Evolutionary conservation across 1,140 invertebrate species (phyloP).

Genomic region (Hypsibius dujardini): DNA sequence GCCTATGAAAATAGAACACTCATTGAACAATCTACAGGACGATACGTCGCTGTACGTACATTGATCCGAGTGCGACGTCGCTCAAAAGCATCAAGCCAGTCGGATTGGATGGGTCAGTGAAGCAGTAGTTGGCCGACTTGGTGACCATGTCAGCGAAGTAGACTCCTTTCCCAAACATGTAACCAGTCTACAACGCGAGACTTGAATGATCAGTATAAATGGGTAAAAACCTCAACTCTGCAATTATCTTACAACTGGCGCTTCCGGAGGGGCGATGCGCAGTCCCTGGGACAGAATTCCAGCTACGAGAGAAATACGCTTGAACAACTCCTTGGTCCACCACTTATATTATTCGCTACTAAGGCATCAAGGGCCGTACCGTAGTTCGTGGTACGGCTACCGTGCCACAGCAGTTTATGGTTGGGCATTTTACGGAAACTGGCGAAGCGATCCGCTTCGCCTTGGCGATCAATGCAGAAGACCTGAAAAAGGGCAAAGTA

Average conservation of each 20-base stretch:
- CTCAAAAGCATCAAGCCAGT: neutral
- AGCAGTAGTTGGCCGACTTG: conserved; percentile 9
- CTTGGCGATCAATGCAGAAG: conserved; percentile 55
- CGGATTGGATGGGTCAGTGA: neutral
- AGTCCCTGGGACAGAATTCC: conserved; percentile 9
- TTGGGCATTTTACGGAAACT: conserved; percentile 49
- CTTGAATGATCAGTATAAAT: neutral
- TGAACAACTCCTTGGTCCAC: too few species aligned
- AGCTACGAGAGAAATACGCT: conserved; percentile 25
- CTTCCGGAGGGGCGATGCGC: conserved; percentile 11
- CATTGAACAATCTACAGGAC: too few species aligned
- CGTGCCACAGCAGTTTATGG: conserved; percentile 32
- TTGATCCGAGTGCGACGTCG: conserved; percentile 13
- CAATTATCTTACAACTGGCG: neutral
- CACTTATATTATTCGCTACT: too few species aligned
- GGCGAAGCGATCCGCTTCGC: conserved; percentile 48
- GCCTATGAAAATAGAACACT: conserved; percentile 30
- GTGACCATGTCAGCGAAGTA: conserved; percentile 10
- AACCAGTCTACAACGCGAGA: neutral
- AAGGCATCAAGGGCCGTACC: neutral
- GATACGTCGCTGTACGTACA: neutral
- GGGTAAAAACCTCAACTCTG: too few species aligned
- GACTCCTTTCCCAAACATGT: conserved; percentile 15
- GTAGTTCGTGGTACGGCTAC: conserved; percentile 4
- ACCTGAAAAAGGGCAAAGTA: conserved; percentile 3